Evolutionary conservation across 2,888 invertebrate genomes (phyloP).

Genomic region (Erebia epiphron): DNA sequence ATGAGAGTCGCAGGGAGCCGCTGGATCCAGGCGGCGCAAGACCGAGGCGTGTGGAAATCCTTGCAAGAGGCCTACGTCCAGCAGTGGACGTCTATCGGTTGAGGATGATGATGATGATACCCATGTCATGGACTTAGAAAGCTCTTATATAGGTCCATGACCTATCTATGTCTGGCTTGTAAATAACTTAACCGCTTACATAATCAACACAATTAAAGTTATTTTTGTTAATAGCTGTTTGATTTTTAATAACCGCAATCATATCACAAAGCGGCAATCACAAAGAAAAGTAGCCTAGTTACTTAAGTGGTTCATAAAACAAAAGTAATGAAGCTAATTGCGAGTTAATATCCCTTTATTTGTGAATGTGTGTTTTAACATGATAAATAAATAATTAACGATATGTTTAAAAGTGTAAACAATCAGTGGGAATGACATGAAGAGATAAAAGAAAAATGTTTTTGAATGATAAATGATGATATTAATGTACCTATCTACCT

Average conservation of each 20-base stretch:
- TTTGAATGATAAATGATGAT: neutral
- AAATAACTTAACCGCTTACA: conserved; percentile 7
- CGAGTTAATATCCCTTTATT: conserved; percentile 20
- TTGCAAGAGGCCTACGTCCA: too few relatives aligned
- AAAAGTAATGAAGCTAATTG: conserved; percentile 14
- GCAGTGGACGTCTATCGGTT: too few relatives aligned
- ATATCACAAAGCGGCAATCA: conserved; percentile 32
- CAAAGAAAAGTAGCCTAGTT: conserved; percentile 31
- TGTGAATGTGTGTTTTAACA: conserved; percentile 17
- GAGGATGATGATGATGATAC: too few relatives aligned
- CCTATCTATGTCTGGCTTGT: neutral
- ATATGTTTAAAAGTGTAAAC: conserved; percentile 7
- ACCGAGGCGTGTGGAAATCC: too few relatives aligned
- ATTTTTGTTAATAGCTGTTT: conserved; percentile 33
- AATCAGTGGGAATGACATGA: conserved; percentile 36
- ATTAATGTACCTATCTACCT: too few relatives aligned
- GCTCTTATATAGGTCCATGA: too few relatives aligned
- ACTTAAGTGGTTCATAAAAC: conserved; percentile 6
- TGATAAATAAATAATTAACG: conserved; percentile 10
- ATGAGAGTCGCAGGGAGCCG: too few relatives aligned
- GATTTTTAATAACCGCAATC: conserved; percentile 38
- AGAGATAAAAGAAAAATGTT: conserved; percentile 42
- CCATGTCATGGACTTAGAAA: too few relatives aligned
- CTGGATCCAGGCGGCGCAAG: too few relatives aligned
- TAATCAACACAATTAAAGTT: conserved; percentile 16